These are phyloP conservation scores for Pagetopsis macropterus DNA, from an alignment of 2,797 vertebrate species.

Conservation along the genomic window DNA sequence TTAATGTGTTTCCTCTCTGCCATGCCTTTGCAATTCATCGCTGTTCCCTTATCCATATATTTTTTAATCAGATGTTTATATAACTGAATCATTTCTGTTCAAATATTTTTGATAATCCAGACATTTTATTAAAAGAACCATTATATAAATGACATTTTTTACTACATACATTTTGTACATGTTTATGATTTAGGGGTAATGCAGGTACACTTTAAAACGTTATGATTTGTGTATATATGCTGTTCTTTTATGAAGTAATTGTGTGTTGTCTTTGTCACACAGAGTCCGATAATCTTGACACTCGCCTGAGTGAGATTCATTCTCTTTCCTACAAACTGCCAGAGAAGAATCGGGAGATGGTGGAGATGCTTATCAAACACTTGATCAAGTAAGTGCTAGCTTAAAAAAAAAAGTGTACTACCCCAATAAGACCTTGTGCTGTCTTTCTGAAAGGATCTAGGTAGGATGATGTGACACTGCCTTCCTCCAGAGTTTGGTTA, in stretches of 20 bases:
- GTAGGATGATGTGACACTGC: conserved; percentile 2
- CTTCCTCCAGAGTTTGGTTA: not conserved
- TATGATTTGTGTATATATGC: too few relatives aligned
- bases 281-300: conserved; percentile 96
- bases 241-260: not conserved
- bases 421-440: not conserved
- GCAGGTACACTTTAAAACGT: too few relatives aligned
- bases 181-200: not conserved
- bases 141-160: not conserved
- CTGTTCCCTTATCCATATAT: not conserved
- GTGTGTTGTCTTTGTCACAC: conserved; percentile 45
- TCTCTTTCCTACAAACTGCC: conserved; percentile 93
- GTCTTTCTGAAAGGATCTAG: conserved; percentile 5
- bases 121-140: not conserved
- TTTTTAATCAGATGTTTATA: too few relatives aligned
- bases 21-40: not conserved
- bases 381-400: conserved; percentile 89
- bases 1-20: conserved; percentile 14
- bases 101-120: not conserved
- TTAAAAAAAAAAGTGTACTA: not conserved
- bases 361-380: conserved; percentile 93
- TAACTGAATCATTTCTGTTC: not conserved
- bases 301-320: conserved; percentile 93
- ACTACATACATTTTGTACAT: not conserved
- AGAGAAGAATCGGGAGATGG: conserved; percentile 94